Evolutionary conservation across 2,113 vertebrate species (phyloP).

Genomic region (Thunnus thynnus): DNA sequence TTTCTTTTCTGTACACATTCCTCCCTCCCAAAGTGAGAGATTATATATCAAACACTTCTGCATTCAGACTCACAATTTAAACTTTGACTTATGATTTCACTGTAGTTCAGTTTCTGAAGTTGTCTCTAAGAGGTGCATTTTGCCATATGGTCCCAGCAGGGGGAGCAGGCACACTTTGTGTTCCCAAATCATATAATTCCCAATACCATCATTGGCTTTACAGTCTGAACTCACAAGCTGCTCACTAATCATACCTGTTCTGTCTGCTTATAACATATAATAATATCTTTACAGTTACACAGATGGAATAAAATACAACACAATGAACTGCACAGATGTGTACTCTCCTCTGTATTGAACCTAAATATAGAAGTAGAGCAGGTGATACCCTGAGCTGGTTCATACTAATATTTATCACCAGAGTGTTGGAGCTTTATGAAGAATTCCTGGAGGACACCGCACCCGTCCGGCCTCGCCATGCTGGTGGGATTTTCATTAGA

Average conservation of each 20-base stretch:
- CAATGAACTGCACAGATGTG: neutral
- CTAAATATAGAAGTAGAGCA: neutral
- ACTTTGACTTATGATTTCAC: too few relatives aligned
- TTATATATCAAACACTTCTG: too few relatives aligned
- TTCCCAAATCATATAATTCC: too few relatives aligned
- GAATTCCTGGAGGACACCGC: neutral
- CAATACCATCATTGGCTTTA: too few relatives aligned
- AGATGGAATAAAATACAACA: neutral
- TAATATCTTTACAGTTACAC: neutral
- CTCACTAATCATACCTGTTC: too few relatives aligned
- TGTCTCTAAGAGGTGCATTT: neutral
- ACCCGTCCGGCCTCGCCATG: neutral
- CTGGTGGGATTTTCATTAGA: neutral
- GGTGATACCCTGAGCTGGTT: neutral
- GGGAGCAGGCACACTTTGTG: neutral
- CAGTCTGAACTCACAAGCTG: too few relatives aligned
- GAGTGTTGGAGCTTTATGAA: constrained; percentile 1
- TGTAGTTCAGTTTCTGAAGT: too few relatives aligned
- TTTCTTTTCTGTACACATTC: too few relatives aligned
- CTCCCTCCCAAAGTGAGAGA: too few relatives aligned
- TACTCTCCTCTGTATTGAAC: neutral
- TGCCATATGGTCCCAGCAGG: neutral
- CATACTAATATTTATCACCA: neutral
- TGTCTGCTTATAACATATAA: neutral
- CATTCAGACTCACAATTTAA: too few relatives aligned